Evolutionary conservation across 2,888 invertebrate species (phyloP).

Genomic region (Caenorhabditis becei): DNA sequence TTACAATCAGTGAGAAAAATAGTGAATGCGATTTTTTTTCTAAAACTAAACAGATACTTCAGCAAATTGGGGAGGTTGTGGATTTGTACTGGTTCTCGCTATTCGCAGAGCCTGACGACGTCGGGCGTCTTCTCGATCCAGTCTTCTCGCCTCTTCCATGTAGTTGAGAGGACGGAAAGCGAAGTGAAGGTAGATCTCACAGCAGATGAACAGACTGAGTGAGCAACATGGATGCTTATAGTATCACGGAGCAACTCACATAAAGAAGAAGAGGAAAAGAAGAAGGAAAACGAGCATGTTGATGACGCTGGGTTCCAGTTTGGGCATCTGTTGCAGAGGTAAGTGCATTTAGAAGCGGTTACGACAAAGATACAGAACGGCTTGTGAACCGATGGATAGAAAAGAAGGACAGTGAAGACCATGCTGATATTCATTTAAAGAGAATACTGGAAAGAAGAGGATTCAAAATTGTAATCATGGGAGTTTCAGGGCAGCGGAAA

Average conservation of each 20-base stretch:
- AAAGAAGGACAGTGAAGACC: background rate
- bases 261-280: conserved; percentile 17
- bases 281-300: conserved; percentile 18
- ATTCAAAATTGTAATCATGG: background rate
- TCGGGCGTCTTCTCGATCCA: conserved; percentile 11
- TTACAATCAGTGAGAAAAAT: background rate
- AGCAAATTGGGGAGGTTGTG: background rate
- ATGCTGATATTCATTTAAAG: background rate
- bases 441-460: background rate
- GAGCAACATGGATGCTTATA: background rate
- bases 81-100: background rate
- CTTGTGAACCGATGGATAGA: background rate
- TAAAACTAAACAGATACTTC: background rate
- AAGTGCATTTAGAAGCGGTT: background rate
- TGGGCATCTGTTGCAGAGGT: background rate
- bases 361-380: background rate
- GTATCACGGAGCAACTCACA: conserved; percentile 12
- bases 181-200: conserved; percentile 15
- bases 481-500: background rate
- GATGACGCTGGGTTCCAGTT: conserved; percentile 18
- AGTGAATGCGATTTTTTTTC: background rate
- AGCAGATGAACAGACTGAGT: conserved; percentile 5
- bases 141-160: conserved; percentile 16
- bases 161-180: conserved; percentile 9
- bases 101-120: background rate